Evolutionary conservation across 2,113 vertebrate species (phyloP).

Genomic region (Grantiella picta): DNA sequence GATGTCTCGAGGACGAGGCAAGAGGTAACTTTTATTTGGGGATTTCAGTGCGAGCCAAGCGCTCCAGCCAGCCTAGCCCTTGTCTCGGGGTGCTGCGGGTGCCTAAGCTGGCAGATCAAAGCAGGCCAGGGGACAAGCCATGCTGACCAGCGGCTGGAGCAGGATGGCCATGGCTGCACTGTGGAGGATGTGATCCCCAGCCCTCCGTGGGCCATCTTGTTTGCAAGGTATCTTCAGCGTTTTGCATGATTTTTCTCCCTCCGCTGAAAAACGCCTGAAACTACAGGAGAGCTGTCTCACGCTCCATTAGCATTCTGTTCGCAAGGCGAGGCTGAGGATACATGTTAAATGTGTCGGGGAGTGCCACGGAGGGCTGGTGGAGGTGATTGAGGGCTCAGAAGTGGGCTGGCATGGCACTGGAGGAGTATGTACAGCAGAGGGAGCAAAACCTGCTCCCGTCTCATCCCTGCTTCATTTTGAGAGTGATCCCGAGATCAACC

Average conservation of each 20-base stretch:
- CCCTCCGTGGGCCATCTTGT: background rate
- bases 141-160: background rate
- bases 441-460: slow-evolving; percentile 30
- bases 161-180: background rate
- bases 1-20: background rate
- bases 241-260: background rate
- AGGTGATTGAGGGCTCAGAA: background rate
- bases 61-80: background rate
- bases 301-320: background rate
- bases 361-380: background rate
- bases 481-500: background rate
- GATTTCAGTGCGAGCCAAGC: background rate
- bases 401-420: background rate
- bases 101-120: fast-evolving
- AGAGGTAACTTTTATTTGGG: background rate
- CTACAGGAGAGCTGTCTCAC: background rate
- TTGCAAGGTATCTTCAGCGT: background rate
- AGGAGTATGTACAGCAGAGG: slow-evolving; percentile 54
- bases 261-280: background rate
- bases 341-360: background rate
- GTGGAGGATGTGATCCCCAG: background rate
- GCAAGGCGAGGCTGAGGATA: background rate
- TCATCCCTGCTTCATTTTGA: background rate
- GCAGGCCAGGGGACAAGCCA: background rate
- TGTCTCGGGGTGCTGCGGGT: background rate